Evolutionary conservation across 2,113 vertebrate genomes (phyloP).

Genomic region (Lampris megalopsis): DNA sequence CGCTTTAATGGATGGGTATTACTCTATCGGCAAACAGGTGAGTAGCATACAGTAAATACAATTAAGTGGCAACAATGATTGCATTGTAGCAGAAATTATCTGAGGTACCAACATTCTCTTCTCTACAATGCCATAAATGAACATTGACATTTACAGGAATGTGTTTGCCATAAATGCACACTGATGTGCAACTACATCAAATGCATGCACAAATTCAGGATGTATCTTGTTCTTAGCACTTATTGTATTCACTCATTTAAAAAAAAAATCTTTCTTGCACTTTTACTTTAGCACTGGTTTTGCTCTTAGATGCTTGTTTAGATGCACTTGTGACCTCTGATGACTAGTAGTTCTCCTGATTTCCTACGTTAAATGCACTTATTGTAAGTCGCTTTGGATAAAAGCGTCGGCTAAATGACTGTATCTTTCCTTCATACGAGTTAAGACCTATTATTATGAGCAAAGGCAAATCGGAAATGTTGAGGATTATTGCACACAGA

Average conservation of each 20-base stretch:
- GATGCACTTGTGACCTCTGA: too few relatives aligned
- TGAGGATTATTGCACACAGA: conserved; percentile 12
- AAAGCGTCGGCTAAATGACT: conserved; percentile 16
- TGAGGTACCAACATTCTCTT: conserved; percentile 27
- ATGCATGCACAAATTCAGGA: too few relatives aligned
- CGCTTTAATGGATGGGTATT: conserved; percentile 63
- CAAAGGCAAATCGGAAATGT: not conserved
- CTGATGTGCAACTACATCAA: too few relatives aligned
- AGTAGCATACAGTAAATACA: conserved; percentile 66
- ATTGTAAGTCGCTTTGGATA: too few relatives aligned
- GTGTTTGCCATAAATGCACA: not conserved
- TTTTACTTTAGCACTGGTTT: too few relatives aligned
- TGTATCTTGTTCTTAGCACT: too few relatives aligned
- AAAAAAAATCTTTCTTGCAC: too few relatives aligned
- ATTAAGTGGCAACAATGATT: conserved; percentile 72
- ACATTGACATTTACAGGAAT: conserved; percentile 64
- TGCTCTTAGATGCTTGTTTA: too few relatives aligned
- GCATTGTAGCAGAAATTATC: conserved; percentile 59
- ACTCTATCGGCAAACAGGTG: conserved; percentile 70
- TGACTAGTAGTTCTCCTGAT: too few relatives aligned
- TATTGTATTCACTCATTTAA: too few relatives aligned
- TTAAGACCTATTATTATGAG: not conserved
- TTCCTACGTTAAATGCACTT: too few relatives aligned
- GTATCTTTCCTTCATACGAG: conserved; percentile 9
- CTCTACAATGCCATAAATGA: conserved; percentile 37